Evolutionary conservation across 64 coral and sea anemone genomes (phyloP), one percentile per base, ranked within the genome.

Genomic region (Trachythela sp.): DNA sequence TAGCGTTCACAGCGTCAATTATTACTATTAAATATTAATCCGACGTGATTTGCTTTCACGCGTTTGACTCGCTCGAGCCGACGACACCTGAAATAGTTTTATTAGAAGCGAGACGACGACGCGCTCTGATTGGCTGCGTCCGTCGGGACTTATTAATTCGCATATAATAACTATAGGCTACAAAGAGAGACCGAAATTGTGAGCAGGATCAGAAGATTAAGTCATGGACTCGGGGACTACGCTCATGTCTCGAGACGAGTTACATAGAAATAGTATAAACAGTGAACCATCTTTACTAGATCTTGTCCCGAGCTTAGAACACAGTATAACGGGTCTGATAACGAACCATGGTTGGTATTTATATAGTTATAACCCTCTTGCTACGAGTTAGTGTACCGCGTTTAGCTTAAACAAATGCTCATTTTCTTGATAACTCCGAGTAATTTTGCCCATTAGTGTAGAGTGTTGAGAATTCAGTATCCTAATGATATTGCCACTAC

Each of bases 281-380:
- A 68, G 59, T 22, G 20, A 22, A 0, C 90, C 85, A 39, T 99
- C 96, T 36, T 86, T 99, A 31, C 64, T 99, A 20, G 96, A 99
- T 36, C 93, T 99, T 41, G 93, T 99, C n/a, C 96, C 96, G 40
- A 99, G 96, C 72, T 67, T 99, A 86, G 96, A 99, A 26, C 96
- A 99, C 68, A 93, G 91, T 7, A 95, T 99, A 58, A 94, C 94
- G 10, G 96, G 93, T 68, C 91, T 99, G 37, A 75, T 99, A 5
- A 92, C 94, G 33, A 97, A 97, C 84, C 59, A 68, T 31, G 59
- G 59, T 68, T 22, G 5, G 59, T 68, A n/a, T 31, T 4, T 68
- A 14, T 68, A 22, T 68, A 6, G 18, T 68, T n/a, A 45, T 4
- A 45, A 45, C 42, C 42, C 42, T 45, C 11, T 45, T 45, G 11